A percentile compares a stretch with the other conserved stretches of the same genome.
These are phyloP conservation scores for Campylorhamphus procurvoides DNA, from an alignment of 2,113 vertebrate genomes.

Conservation along the genomic window DNA sequence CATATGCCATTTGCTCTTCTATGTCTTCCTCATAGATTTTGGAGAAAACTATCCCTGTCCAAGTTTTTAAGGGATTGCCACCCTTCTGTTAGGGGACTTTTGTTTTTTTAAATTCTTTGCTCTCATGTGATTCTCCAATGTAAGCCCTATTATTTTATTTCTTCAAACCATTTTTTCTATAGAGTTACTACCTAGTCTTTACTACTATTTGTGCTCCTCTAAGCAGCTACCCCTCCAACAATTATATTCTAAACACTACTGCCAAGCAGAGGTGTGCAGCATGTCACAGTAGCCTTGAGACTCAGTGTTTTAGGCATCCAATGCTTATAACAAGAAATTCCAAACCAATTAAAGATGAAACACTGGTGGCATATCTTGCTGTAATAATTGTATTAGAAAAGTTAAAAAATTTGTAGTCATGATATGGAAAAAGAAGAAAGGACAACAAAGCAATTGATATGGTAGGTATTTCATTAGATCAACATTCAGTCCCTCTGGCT, in stretches of 20 bases:
- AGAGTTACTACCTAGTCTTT: neutral
- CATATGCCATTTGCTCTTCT: neutral
- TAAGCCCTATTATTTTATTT: neutral
- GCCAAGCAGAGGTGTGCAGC: neutral
- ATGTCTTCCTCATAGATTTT: neutral
- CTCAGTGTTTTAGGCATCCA: neutral
- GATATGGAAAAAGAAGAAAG: neutral
- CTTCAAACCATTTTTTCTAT: neutral
- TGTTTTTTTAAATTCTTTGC: neutral
- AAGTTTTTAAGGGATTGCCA: neutral
- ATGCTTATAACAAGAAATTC: neutral
- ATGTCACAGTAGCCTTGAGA: neutral
- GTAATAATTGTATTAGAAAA: neutral
- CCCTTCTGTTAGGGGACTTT: neutral
- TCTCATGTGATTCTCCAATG: neutral
- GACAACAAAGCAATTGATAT: neutral
- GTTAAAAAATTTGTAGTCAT: neutral
- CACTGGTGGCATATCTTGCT: neutral
- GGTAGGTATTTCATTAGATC: neutral
- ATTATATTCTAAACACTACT: neutral
- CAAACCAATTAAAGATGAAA: neutral
- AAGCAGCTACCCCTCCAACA: neutral
- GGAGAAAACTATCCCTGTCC: neutral
- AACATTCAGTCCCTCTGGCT: neutral
- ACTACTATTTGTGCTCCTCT: neutral